Percentiles rank a stretch among this genome's conserved stretches.
Conservation (phyloP, 2,113 vertebrate genomes). For the Megalops atlanticus region DNA sequence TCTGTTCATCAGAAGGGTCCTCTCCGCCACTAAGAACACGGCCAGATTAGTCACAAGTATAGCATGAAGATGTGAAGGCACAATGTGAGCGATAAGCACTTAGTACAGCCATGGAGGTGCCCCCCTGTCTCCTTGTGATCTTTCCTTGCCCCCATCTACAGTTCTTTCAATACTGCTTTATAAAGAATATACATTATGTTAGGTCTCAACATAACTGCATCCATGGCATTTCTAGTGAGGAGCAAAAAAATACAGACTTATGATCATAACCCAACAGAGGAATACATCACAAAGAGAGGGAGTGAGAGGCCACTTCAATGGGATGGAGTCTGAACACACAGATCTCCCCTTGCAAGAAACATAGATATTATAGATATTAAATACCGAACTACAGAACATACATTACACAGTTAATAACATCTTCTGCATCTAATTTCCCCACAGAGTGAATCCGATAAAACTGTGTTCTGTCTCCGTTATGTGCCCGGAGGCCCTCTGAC, state of each 20-base stretch:
- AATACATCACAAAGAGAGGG: background rate
- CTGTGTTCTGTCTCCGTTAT: constrained; percentile 17
- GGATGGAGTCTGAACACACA: background rate
- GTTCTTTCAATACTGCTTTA: too few relatives aligned
- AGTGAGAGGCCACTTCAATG: background rate
- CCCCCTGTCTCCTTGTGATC: too few relatives aligned
- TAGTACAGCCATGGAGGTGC: background rate
- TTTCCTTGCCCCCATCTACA: background rate
- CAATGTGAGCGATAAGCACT: background rate
- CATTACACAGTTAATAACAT: constrained; percentile 38
- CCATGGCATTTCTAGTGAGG: background rate
- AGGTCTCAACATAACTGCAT: background rate
- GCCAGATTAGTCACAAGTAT: background rate
- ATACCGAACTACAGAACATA: constrained; percentile 3
- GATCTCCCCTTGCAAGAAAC: background rate
- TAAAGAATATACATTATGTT: too few relatives aligned
- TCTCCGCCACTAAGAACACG: background rate
- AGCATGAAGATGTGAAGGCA: background rate
- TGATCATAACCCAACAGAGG: background rate
- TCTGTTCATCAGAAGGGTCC: background rate
- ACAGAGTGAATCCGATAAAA: constrained; percentile 32
- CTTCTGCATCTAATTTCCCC: constrained; percentile 35
- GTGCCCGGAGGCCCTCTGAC: background rate
- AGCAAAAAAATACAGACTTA: background rate
- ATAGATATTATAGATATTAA: constrained; percentile 6